phyloP scores from a whole-genome alignment of 1,140 invertebrate species.

The Capitella teleta region DNA sequence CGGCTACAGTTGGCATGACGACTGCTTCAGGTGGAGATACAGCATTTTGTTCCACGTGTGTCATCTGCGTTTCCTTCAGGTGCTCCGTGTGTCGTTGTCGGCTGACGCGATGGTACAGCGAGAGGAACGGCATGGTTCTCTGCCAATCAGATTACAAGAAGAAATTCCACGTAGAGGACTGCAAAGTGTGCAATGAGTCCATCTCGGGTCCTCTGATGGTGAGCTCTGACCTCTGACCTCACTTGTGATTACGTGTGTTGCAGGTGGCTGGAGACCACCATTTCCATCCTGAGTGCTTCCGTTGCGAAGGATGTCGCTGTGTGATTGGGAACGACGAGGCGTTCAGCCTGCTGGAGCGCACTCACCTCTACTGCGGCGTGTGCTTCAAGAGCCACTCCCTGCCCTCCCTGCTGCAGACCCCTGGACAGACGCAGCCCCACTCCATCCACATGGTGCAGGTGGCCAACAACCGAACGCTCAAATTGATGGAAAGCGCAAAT shows the following conservation, averaged over 20 bases:
- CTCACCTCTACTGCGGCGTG: constrained; percentile 52
- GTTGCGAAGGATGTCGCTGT: constrained; percentile 64
- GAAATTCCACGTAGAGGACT: too few species aligned
- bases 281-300: constrained; percentile 91
- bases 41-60: too few species aligned
- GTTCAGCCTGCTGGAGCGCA: constrained; percentile 77
- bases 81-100: too few species aligned
- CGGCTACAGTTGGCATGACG: too few species aligned
- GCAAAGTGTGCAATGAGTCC: too few species aligned
- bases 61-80: too few species aligned
- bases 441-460: not conserved
- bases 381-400: not conserved
- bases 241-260: constrained; percentile 4
- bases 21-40: too few species aligned
- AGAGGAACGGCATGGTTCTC: too few species aligned
- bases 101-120: too few species aligned
- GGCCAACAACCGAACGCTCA: constrained; percentile 52
- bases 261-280: constrained; percentile 76
- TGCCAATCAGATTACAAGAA: too few species aligned
- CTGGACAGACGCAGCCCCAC: not conserved
- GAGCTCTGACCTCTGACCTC: too few species aligned
- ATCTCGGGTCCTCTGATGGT: too few species aligned
- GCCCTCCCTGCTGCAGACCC: not conserved
- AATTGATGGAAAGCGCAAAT: not conserved
- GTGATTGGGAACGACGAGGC: constrained; percentile 85